Conservation (phyloP, 2,797 vertebrate species). For the Ceryle rudis region DNA sequence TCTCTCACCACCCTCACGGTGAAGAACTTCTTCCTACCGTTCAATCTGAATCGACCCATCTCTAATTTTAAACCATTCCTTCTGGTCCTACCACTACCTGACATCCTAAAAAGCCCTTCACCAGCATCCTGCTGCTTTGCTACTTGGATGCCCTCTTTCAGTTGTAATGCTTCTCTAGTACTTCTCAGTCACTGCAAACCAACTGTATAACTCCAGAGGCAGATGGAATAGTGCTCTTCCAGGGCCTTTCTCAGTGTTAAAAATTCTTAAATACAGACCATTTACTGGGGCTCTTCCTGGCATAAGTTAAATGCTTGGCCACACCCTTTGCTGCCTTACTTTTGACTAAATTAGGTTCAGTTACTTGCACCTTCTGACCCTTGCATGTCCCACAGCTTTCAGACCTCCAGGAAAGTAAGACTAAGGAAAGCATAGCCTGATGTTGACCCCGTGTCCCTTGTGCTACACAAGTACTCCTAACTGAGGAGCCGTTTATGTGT, state of each 20-base stretch:
- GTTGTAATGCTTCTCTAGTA: background rate
- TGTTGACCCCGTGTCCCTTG: background rate
- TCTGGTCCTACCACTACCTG: too few species aligned
- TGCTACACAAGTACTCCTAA: background rate
- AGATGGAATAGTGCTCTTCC: background rate
- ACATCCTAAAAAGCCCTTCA: too few species aligned
- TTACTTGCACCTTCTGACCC: background rate
- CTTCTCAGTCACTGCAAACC: rapidly evolving
- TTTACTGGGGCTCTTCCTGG: background rate
- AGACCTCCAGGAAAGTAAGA: background rate
- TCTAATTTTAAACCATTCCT: too few species aligned
- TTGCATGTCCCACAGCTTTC: background rate
- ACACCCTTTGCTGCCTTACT: background rate
- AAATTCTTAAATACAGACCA: background rate
- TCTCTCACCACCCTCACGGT: too few species aligned
- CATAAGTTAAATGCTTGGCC: background rate
- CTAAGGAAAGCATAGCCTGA: background rate
- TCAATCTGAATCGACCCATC: too few species aligned
- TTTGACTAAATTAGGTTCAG: background rate
- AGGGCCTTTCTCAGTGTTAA: background rate
- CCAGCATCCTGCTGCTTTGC: background rate
- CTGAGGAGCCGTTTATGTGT: background rate
- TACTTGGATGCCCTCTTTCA: background rate
- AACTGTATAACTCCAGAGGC: rapidly evolving
- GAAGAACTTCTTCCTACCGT: too few species aligned